Evolutionary conservation across 2,888 invertebrate species (phyloP), one percentile per base, ranked within the genome.

Genomic region (Mylabris sibirica): DNA sequence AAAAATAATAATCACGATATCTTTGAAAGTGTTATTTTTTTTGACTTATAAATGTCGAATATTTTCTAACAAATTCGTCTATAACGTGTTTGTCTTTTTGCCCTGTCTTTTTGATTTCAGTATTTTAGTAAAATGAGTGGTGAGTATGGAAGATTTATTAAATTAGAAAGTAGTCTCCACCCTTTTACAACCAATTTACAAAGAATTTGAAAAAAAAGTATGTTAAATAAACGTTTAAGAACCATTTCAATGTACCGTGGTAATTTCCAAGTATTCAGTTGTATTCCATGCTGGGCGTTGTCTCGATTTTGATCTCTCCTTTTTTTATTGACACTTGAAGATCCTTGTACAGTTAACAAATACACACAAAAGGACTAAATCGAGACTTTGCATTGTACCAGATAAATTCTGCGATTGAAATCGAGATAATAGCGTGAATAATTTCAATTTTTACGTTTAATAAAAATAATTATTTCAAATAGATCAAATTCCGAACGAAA

Each of bases 101-200:
- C 11, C 9, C 8, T 35, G 35, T 44, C n/a, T 44, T 17, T 53
- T 53, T 24, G 1, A 12, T 53, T 53, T 53, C 17, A 22, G 9
- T 22, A 22, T 22, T 53, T 53, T 53, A 22, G 53, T 53, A 53
- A 22, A 53, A 53, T 53, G 53, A 53, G 53, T 53, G 53, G 53
- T 53, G 12, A 53, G 24, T 53, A 24, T 53, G 20, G 20, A 49
- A 49, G 20, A 49, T 49, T 49, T 49, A 20, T 20, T 9, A 11
- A 20, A 49, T 20, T 49, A 20, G 20, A 49, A 49, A 49, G 20
- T 44, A 0, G 44, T 38, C 44, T 44, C n/a, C 44, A 44, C 44
- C 44, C 44, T 44, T 44, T 5, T 44, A 44, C 44, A 44, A 44
- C n/a, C n/a, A 44, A 44, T 44, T 44, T 44, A 17, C 44, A 17